Evolutionary conservation across 2,888 invertebrate genomes (phyloP), one percentile per base, ranked within the genome.

Genomic region (Trissolcus japonicus): DNA sequence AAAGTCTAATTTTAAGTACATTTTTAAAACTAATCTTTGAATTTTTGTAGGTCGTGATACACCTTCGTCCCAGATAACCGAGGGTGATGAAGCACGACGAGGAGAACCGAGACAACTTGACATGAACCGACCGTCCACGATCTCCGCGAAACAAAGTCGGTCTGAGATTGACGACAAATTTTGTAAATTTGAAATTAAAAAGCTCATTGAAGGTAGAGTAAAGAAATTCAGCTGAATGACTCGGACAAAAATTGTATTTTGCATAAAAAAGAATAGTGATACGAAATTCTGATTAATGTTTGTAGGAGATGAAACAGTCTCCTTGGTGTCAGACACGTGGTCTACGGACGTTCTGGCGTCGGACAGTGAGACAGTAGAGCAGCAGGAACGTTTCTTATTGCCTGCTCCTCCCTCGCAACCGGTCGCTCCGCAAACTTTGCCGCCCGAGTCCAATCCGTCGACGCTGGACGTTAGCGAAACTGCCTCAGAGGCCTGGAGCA

Each of bases 141-240:
- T 89, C 75, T 89, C 91, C 57, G 89, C 91, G 6, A 96, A 96
- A 85, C 95, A 96, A 89, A 95, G 96, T 35, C 92, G 97, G 2
- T 97, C 97, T 69, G 98, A 99, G 84, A 97, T 99, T 73, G 98
- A 98, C 83, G 99, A 99, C 83, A 97, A 98, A 88, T 99, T 99
- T 91, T 98, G 98, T 88, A 98, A 98, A 90, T 99, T 99, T 89
- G 98, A 98, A 88, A 96, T 99, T 41, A 97, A 95, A 89, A 91
- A 91, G 66, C 85, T 91, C 43, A 91, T 91, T 78, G 91, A 91
- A 89, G 91, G 91, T 90, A 83, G 6, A 40, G 16, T 48, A 6
- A 55, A 55, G 25, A 59, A 17, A 62, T 53, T 56, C 51, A 55
- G 41, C 6, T 16, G 11, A n/a, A n/a, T n/a, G n/a, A n/a, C n/a